Conservation (phyloP, 2,797 vertebrate species). For the Pantherophis vulpinus region DNA sequence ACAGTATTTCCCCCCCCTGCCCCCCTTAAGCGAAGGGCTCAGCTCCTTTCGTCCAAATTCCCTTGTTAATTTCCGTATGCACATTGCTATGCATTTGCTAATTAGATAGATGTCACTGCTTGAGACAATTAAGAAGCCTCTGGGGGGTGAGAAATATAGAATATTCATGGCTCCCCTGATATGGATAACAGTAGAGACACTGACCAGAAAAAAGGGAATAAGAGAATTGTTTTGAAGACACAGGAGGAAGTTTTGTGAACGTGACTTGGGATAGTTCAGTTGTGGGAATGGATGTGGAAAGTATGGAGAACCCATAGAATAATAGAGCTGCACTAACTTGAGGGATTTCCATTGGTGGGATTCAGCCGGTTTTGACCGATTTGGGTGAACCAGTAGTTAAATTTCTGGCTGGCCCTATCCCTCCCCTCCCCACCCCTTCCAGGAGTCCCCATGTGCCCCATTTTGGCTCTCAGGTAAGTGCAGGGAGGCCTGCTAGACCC, state of each 20-base stretch:
- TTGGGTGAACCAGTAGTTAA: no score
- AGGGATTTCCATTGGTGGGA: not conserved
- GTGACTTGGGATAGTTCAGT: not conserved
- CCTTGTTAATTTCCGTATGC: slow-evolving; percentile 56
- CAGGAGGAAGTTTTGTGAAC: not conserved
- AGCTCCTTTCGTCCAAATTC: slow-evolving; percentile 56
- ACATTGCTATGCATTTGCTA: slow-evolving; percentile 32
- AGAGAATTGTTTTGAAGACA: slow-evolving; percentile 13
- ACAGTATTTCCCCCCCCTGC: slow-evolving; percentile 46
- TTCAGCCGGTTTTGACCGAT: no score
- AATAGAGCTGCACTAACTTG: not conserved
- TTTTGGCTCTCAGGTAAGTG: no score
- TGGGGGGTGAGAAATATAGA: not conserved
- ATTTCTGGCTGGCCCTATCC: no score
- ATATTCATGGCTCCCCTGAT: not conserved
- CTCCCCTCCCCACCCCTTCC: no score
- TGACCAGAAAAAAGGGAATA: slow-evolving; percentile 26
- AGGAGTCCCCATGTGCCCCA: no score
- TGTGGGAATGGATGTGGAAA: not conserved
- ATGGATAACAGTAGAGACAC: not conserved
- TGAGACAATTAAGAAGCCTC: slow-evolving; percentile 24
- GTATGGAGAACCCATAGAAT: no score
- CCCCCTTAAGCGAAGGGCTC: slow-evolving; percentile 53
- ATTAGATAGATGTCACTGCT: slow-evolving; percentile 7
- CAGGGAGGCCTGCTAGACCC: no score